phyloP scores from a whole-genome alignment of 2,888 invertebrate species.

The Hypolimnas misippus region DNA sequence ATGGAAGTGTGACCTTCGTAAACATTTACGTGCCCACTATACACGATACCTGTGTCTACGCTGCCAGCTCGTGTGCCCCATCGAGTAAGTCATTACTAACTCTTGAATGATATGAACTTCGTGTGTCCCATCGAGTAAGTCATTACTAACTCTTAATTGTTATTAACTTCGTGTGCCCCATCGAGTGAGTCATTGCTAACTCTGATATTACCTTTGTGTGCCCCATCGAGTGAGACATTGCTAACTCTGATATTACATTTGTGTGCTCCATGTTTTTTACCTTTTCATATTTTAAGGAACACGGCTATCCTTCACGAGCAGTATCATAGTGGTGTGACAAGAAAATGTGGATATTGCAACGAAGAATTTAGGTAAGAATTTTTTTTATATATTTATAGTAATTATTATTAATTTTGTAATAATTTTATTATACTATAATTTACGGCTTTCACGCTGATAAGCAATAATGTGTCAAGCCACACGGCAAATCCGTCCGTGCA shows the following conservation, averaged over 20 bases:
- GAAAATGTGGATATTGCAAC: conserved; percentile 65
- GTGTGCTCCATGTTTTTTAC: too few relatives aligned
- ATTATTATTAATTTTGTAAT: too few relatives aligned
- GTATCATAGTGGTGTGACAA: conserved; percentile 66
- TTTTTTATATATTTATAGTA: background rate
- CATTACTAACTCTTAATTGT: too few relatives aligned
- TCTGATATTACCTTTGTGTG: too few relatives aligned
- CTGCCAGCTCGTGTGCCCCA: conserved; percentile 60
- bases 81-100: conserved; percentile 60
- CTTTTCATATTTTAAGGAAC: conserved; percentile 51
- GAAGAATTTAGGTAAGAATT: conserved; percentile 65
- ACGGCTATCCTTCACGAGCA: conserved; percentile 71
- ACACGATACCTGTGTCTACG: conserved; percentile 64
- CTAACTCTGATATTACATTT: too few relatives aligned
- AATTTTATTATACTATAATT: too few relatives aligned
- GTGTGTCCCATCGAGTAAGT: background rate
- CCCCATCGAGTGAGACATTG: too few relatives aligned
- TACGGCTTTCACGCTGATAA: too few relatives aligned
- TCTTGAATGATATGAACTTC: background rate
- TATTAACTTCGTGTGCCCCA: background rate
- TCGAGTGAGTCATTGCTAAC: background rate
- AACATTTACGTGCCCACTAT: conserved; percentile 67
- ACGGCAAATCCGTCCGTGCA: too few relatives aligned
- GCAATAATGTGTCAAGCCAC: too few relatives aligned
- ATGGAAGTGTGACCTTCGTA: conserved; percentile 58